Evolutionary conservation across 2,797 vertebrate genomes (phyloP).

Genomic region (Microctenopoma stevenorrisi): DNA sequence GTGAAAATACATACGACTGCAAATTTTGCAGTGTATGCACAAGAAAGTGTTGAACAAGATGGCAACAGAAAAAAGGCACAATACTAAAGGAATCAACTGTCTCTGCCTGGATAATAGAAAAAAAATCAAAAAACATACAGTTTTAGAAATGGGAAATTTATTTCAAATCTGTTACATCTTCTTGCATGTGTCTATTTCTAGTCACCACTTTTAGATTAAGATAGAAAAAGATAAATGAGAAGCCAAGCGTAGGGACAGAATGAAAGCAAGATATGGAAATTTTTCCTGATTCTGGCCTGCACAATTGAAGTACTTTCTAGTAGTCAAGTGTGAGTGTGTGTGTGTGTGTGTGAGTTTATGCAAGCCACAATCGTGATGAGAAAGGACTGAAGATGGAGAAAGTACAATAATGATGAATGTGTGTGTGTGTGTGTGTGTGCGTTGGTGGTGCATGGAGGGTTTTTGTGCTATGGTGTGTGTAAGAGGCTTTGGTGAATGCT

Average conservation of each 20-base stretch:
- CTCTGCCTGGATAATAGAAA: slow-evolving; percentile 2
- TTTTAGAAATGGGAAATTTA: background rate
- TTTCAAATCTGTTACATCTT: slow-evolving; percentile 9
- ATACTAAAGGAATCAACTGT: background rate
- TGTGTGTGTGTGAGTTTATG: slow-evolving; percentile 2
- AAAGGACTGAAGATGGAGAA: slow-evolving; percentile 7
- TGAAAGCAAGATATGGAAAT: slow-evolving; percentile 43
- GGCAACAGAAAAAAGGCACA: background rate
- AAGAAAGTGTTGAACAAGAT: background rate
- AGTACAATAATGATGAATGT: slow-evolving; percentile 9
- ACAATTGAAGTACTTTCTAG: slow-evolving; percentile 32
- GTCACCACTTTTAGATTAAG: slow-evolving; percentile 40
- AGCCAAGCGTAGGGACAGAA: slow-evolving; percentile 16
- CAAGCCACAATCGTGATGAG: slow-evolving; percentile 18
- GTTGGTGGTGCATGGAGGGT: background rate
- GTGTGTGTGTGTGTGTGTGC: background rate
- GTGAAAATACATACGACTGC: too few relatives aligned
- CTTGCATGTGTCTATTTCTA: slow-evolving; percentile 18
- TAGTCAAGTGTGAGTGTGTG: background rate
- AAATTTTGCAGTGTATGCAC: background rate
- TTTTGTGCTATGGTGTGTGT: slow-evolving; percentile 39
- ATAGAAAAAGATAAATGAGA: slow-evolving; percentile 36
- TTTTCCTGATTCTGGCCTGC: slow-evolving; percentile 14
- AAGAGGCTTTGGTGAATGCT: slow-evolving; percentile 73
- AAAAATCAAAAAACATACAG: background rate